A percentile compares a stretch with the other conserved stretches of the same genome.
Conservation (phyloP, 2,113 vertebrate genomes). For the Scopus umbretta region DNA sequence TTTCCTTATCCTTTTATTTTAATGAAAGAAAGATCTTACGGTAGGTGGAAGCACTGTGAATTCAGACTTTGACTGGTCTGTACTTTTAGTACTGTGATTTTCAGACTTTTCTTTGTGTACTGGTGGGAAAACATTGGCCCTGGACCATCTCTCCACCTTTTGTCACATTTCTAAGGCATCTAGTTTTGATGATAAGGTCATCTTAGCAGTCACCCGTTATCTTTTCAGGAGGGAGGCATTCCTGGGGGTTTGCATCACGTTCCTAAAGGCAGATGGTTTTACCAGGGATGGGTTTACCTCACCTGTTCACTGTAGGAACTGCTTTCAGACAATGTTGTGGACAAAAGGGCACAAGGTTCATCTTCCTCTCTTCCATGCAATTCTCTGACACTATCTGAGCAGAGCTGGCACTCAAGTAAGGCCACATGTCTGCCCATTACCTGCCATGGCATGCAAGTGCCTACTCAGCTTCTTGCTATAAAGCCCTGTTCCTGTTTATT, state of each 20-base stretch:
- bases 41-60: neutral
- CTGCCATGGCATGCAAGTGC: rapidly evolving
- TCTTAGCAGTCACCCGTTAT: rapidly evolving
- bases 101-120: neutral
- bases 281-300: neutral
- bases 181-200: neutral
- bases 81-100: neutral
- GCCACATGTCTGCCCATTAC: neutral
- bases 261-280: neutral
- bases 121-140: neutral
- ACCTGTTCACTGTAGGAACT: neutral
- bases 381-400: neutral
- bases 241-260: neutral
- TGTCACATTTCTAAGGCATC: neutral
- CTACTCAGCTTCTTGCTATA: neutral
- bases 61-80: neutral
- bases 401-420: neutral
- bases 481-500: neutral
- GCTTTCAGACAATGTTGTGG: neutral
- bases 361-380: neutral
- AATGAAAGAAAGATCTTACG: neutral
- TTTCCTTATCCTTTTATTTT: neutral
- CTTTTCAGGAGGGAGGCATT: neutral
- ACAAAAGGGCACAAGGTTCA: neutral
- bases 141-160: neutral